Percentiles rank a stretch among this genome's conserved stretches.
These are phyloP conservation scores for Ruditapes philippinarum DNA, from an alignment of 1,140 invertebrate species.

Conservation along the genomic window DNA sequence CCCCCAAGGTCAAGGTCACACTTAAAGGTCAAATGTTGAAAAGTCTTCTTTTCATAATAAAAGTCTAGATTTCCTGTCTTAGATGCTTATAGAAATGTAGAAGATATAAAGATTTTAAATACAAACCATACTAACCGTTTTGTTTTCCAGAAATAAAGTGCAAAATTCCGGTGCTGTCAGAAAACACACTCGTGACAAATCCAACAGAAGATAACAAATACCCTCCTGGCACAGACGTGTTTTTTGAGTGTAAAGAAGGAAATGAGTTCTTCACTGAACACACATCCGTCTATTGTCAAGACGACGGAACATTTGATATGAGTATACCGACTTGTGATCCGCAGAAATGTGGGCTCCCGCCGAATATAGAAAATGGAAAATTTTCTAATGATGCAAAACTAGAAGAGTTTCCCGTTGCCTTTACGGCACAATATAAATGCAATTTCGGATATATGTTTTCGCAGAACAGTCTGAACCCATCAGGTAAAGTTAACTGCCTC, in stretches of 20 bases:
- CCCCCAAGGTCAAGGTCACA: too few species aligned
- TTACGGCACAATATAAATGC: constrained; percentile 80
- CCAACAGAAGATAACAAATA: constrained; percentile 61
- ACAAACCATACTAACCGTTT: background rate
- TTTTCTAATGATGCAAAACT: constrained; percentile 28
- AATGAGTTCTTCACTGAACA: constrained; percentile 75
- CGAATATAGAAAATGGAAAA: constrained; percentile 74
- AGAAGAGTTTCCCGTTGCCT: constrained; percentile 77
- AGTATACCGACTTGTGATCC: constrained; percentile 83
- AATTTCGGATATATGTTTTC: constrained; percentile 79
- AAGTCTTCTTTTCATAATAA: too few species aligned
- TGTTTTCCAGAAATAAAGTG: constrained; percentile 80
- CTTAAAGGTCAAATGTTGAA: too few species aligned
- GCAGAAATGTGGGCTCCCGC: constrained; percentile 79
- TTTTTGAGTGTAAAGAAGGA: constrained; percentile 72
- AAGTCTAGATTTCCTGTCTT: too few species aligned
- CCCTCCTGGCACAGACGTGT: constrained; percentile 66
- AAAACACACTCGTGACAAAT: constrained; percentile 72
- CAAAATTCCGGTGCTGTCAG: constrained; percentile 74
- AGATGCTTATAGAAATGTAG: too few species aligned
- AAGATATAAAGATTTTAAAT: too few species aligned
- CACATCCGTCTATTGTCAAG: constrained; percentile 77
- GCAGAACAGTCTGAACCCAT: constrained; percentile 57
- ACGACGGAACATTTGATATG: constrained; percentile 79
- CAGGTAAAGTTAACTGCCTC: constrained; percentile 73